Percentiles rank a stretch among this genome's conserved stretches.
Conservation (phyloP, 2,888 invertebrate genomes). For the Oasisia sp. region DNA sequence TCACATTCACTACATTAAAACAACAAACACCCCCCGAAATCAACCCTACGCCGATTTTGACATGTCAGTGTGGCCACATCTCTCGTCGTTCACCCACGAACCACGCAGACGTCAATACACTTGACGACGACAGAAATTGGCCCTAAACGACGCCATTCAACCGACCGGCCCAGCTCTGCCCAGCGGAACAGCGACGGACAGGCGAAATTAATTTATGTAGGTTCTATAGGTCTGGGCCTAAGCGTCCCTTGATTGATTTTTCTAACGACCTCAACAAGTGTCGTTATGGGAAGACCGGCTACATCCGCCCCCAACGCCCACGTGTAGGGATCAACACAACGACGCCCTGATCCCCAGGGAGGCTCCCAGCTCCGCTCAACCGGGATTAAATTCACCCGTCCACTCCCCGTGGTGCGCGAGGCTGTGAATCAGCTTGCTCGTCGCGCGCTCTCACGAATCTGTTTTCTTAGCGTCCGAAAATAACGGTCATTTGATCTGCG, state of each 20-base stretch:
- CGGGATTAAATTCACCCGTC: not conserved
- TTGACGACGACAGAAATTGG: not conserved
- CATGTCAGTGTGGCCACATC: too few relatives aligned
- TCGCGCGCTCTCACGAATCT: not conserved
- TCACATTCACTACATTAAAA: too few relatives aligned
- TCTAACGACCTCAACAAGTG: not conserved
- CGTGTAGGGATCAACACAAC: not conserved
- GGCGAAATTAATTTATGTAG: not conserved
- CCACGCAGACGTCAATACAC: not conserved
- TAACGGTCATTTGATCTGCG: not conserved
- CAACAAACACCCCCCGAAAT: too few relatives aligned
- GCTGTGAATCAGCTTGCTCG: not conserved
- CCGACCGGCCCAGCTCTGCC: not conserved
- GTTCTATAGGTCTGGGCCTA: not conserved
- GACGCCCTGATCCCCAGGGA: not conserved
- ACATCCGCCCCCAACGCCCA: not conserved
- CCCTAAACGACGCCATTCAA: not conserved
- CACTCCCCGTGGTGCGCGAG: not conserved
- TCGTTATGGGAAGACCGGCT: not conserved
- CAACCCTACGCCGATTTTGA: too few relatives aligned
- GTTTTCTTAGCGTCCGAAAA: not conserved
- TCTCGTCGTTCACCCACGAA: too few relatives aligned
- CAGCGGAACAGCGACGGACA: not conserved
- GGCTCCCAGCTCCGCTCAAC: not conserved
- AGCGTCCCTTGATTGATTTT: conserved; percentile 13